Evolutionary conservation across 2,888 invertebrate genomes (phyloP).

Genomic region (Fragum sueziense): DNA sequence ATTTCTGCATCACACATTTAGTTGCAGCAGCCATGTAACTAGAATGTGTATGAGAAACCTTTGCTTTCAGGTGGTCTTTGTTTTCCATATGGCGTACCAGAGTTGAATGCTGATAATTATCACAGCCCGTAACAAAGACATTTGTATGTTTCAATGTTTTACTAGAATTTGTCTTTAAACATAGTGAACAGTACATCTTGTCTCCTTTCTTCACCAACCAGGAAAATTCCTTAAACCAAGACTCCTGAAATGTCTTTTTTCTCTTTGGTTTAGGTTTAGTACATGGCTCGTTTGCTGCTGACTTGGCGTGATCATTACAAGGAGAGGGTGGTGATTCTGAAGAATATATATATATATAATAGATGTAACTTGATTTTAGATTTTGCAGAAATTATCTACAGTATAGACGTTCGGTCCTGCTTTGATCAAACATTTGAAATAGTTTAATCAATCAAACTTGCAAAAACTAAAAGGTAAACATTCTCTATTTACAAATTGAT

Average conservation of each 20-base stretch:
- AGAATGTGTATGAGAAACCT: not conserved
- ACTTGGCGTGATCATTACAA: too few species aligned
- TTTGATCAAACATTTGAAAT: too few species aligned
- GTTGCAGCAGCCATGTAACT: constrained; percentile 19
- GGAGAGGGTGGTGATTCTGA: too few species aligned
- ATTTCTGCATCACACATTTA: constrained; percentile 5
- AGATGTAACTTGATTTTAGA: too few species aligned
- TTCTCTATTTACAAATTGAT: too few species aligned
- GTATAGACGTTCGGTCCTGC: too few species aligned
- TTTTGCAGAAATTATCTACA: too few species aligned
- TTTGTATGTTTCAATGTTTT: not conserved
- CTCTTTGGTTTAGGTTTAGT: not conserved
- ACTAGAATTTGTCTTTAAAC: not conserved
- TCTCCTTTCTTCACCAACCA: not conserved
- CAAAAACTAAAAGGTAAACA: too few species aligned
- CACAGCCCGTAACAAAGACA: not conserved
- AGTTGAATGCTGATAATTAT: not conserved
- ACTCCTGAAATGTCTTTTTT: not conserved
- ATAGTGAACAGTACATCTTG: not conserved
- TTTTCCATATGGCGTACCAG: not conserved
- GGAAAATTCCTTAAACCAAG: not conserved
- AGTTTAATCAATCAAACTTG: too few species aligned
- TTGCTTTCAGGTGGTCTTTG: not conserved
- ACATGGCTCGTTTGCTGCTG: too few species aligned
- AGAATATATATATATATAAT: too few species aligned